These are phyloP conservation scores for Orestias chungarensis DNA, from an alignment of 2,797 vertebrate species.

Conservation along the genomic window DNA sequence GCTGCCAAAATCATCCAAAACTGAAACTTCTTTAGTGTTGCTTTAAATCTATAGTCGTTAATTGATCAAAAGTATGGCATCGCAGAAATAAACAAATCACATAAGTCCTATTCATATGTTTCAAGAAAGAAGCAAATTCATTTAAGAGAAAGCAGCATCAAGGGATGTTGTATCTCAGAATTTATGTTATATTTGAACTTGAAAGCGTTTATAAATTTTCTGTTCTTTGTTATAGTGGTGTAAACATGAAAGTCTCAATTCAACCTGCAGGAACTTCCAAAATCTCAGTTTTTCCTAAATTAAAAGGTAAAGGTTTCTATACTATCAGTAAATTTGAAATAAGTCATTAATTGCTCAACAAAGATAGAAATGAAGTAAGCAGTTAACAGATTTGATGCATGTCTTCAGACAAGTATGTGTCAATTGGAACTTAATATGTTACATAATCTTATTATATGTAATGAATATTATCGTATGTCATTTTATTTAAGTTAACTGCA, in stretches of 20 bases:
- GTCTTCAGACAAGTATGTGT: background rate
- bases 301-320: constrained; percentile 76
- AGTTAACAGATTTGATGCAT: background rate
- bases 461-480: too few relatives aligned
- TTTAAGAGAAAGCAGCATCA: too few relatives aligned
- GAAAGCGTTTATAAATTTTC: background rate
- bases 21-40: too few relatives aligned
- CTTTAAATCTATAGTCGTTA: too few relatives aligned
- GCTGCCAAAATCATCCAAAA: too few relatives aligned
- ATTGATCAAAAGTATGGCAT: too few relatives aligned
- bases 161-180: background rate
- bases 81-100: too few relatives aligned
- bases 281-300: constrained; percentile 80
- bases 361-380: background rate
- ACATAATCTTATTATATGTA: too few relatives aligned
- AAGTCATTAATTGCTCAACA: background rate
- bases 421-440: too few relatives aligned
- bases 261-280: constrained; percentile 80
- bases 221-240: constrained; percentile 73
- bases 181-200: background rate
- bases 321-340: background rate
- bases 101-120: too few relatives aligned
- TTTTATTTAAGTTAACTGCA: too few relatives aligned
- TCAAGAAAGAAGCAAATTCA: too few relatives aligned
- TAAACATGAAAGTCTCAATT: constrained; percentile 89